These are phyloP conservation scores for Neoarius graeffei DNA, from an alignment of 2,113 vertebrate genomes.

Conservation along the genomic window DNA sequence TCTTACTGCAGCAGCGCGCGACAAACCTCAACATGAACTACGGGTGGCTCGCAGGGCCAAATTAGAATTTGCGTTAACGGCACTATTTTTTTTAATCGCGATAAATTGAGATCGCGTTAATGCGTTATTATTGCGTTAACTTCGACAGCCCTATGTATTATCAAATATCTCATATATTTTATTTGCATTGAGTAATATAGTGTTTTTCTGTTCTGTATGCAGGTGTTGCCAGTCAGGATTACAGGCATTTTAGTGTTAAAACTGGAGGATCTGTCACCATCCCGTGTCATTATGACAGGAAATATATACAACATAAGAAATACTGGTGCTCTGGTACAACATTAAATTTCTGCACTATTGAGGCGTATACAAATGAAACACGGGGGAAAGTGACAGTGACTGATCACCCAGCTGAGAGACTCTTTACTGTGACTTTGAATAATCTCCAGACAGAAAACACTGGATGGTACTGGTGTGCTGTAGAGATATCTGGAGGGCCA, in stretches of 20 bases:
- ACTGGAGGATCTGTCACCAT: slow-evolving; percentile 39
- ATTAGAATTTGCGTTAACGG: too few relatives aligned
- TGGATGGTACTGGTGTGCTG: slow-evolving; percentile 22
- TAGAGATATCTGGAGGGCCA: neutral
- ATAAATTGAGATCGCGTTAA: too few relatives aligned
- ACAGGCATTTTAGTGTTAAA: neutral
- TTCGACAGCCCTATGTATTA: neutral
- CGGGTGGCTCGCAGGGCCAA: too few relatives aligned
- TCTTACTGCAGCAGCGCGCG: too few relatives aligned
- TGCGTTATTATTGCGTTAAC: too few relatives aligned
- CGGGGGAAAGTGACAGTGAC: slow-evolving; percentile 10
- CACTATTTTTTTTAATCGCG: too few relatives aligned
- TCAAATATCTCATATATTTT: neutral
- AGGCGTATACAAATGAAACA: neutral
- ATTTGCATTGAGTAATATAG: neutral
- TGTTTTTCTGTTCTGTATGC: neutral
- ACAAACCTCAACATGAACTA: too few relatives aligned
- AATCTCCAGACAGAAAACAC: neutral
- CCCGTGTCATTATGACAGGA: slow-evolving; percentile 34
- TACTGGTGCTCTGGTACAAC: neutral
- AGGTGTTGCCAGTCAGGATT: neutral
- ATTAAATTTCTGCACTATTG: neutral
- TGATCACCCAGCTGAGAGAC: slow-evolving; percentile 30
- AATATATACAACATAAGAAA: slow-evolving; percentile 31
- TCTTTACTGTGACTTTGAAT: slow-evolving; percentile 46